Evolutionary conservation across 2,113 vertebrate genomes (phyloP).

Genomic region (Callopanchax toddi): DNA sequence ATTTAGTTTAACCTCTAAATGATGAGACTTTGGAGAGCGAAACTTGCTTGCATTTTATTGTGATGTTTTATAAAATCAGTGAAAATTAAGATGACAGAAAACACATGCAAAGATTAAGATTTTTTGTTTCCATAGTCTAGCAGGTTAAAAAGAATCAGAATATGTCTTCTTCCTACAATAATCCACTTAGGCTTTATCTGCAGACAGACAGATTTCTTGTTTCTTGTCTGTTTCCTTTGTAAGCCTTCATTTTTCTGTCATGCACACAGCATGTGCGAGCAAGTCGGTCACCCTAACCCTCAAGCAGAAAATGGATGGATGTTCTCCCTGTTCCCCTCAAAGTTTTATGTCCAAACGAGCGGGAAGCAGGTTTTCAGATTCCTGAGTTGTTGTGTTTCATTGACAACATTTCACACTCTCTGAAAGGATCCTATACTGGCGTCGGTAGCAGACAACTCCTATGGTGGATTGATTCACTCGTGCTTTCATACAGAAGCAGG

Average conservation of each 20-base stretch:
- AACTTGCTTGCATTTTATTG: no score
- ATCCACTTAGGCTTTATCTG: no score
- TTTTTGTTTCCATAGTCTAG: no score
- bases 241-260: slow-evolving; percentile 1
- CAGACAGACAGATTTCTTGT: no score
- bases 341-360: slow-evolving; percentile 21
- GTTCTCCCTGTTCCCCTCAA: not conserved
- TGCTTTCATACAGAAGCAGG: slow-evolving; percentile 21
- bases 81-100: no score
- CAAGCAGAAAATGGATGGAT: slow-evolving; percentile 16
- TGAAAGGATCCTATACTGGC: slow-evolving; percentile 29
- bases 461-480: slow-evolving; percentile 38
- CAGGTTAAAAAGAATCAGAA: no score
- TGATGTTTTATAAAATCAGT: no score
- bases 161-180: no score
- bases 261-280: slow-evolving; percentile 7
- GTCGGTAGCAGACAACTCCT: slow-evolving; percentile 24
- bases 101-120: no score
- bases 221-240: slow-evolving; percentile 4
- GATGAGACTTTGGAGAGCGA: no score
- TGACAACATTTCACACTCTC: slow-evolving; percentile 43
- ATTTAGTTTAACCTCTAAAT: no score
- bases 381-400: slow-evolving; percentile 28
- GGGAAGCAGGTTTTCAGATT: slow-evolving; percentile 14
- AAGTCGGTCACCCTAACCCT: slow-evolving; percentile 23